Conservation (phyloP, 2,113 vertebrate genomes). For the Regulus satrapa region DNA sequence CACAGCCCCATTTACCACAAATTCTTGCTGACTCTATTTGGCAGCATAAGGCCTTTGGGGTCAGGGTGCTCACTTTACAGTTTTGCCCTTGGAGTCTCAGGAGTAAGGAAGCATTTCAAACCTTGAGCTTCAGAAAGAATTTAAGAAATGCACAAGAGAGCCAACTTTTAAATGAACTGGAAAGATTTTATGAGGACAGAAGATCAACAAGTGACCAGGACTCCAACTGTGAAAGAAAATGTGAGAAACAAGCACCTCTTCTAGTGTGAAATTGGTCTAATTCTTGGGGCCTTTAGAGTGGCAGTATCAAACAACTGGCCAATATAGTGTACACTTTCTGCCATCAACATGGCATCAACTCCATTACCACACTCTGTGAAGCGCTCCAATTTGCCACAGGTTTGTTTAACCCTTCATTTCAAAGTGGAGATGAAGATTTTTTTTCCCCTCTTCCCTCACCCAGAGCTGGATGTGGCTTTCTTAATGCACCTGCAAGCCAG, state of each 20-base stretch:
- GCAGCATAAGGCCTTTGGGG: slow-evolving; percentile 18
- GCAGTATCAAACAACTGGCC: slow-evolving; percentile 51
- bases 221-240: slow-evolving; percentile 66
- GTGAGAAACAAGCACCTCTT: slow-evolving; percentile 54
- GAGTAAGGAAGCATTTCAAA: slow-evolving; percentile 35
- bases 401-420: slow-evolving; percentile 35
- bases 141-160: slow-evolving; percentile 59
- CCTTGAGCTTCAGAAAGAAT: slow-evolving; percentile 36
- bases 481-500: background rate
- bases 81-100: background rate
- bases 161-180: slow-evolving; percentile 68
- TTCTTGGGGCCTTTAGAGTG: slow-evolving; percentile 46
- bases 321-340: slow-evolving; percentile 8
- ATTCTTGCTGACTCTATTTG: background rate
- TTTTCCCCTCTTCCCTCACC: background rate
- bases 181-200: slow-evolving; percentile 66
- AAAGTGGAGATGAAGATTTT: background rate
- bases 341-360: slow-evolving; percentile 14
- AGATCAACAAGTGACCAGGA: slow-evolving; percentile 57
- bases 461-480: background rate
- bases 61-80: slow-evolving; percentile 36
- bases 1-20: background rate
- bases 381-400: slow-evolving; percentile 4
- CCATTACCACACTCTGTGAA: slow-evolving; percentile 51
- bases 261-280: slow-evolving; percentile 64